phyloP scores from a whole-genome alignment of 2,113 vertebrate species.

The Trachemys scripta region DNA sequence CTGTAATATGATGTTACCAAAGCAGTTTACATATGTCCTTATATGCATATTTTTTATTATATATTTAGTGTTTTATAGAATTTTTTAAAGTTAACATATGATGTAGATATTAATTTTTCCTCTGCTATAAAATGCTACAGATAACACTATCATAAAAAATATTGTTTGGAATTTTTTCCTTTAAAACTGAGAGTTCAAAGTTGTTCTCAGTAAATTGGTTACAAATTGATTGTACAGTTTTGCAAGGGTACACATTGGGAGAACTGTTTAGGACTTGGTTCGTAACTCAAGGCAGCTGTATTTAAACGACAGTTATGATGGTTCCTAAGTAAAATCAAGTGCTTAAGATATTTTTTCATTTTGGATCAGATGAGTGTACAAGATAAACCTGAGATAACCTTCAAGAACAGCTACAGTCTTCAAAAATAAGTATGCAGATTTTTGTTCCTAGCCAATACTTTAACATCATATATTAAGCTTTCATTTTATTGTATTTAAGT shows the following conservation, averaged over 20 bases:
- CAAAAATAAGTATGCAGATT: neutral
- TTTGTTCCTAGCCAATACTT: constrained; percentile 6
- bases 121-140: constrained; percentile 85
- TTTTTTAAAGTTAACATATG: constrained; percentile 89
- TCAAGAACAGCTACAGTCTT: neutral
- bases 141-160: constrained; percentile 71
- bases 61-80: constrained; percentile 96
- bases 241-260: constrained; percentile 15
- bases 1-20: constrained; percentile 98
- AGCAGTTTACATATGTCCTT: constrained; percentile 99
- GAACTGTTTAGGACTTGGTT: neutral
- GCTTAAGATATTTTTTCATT: neutral
- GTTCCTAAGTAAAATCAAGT: neutral
- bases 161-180: constrained; percentile 78
- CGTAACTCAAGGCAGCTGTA: neutral
- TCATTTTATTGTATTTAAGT: constrained; percentile 22
- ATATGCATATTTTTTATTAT: constrained; percentile 99
- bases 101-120: constrained; percentile 86
- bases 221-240: constrained; percentile 34
- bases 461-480: neutral
- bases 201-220: constrained; percentile 42
- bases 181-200: constrained; percentile 46
- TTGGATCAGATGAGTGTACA: neutral
- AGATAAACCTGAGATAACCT: neutral
- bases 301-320: neutral